Evolutionary conservation across 2,113 vertebrate genomes (phyloP).

Genomic region (Nerophis ophidion): DNA sequence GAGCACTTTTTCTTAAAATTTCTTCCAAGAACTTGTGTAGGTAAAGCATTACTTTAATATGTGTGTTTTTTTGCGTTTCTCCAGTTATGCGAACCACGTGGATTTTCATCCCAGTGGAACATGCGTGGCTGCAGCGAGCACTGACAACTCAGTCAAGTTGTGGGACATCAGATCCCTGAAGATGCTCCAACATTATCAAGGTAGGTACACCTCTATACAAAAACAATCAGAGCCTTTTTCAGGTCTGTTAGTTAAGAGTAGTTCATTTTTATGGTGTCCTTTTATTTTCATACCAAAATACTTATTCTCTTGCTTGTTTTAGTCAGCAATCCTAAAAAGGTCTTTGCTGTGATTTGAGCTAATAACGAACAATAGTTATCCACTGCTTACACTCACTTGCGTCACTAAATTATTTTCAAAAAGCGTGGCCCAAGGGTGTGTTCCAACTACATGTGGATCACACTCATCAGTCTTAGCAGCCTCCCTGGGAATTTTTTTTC

Average conservation of each 20-base stretch:
- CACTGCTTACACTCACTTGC: too few relatives aligned
- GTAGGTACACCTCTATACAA: constrained; percentile 59
- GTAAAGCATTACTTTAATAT: not conserved
- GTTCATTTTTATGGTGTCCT: too few relatives aligned
- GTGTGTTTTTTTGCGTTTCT: not conserved
- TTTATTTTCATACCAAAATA: too few relatives aligned
- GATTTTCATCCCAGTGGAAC: constrained; percentile 93
- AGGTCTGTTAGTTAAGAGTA: not conserved
- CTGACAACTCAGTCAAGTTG: constrained; percentile 89
- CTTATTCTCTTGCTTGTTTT: too few relatives aligned
- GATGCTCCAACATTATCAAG: constrained; percentile 90
- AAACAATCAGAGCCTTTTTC: not conserved
- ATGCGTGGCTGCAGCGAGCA: constrained; percentile 82
- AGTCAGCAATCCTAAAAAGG: too few relatives aligned
- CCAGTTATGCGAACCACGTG: constrained; percentile 83
- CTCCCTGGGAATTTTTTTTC: too few relatives aligned
- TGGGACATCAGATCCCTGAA: constrained; percentile 92
- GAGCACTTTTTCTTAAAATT: constrained; percentile 46
- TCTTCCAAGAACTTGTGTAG: not conserved
- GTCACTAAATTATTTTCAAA: too few relatives aligned
- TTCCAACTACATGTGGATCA: too few relatives aligned
- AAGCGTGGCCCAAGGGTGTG: too few relatives aligned
- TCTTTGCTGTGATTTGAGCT: too few relatives aligned
- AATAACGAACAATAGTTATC: too few relatives aligned
- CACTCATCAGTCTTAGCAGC: too few relatives aligned